These are phyloP conservation scores for Eciton burchellii DNA, from an alignment of 1,140 invertebrate genomes.

Conservation along the genomic window DNA sequence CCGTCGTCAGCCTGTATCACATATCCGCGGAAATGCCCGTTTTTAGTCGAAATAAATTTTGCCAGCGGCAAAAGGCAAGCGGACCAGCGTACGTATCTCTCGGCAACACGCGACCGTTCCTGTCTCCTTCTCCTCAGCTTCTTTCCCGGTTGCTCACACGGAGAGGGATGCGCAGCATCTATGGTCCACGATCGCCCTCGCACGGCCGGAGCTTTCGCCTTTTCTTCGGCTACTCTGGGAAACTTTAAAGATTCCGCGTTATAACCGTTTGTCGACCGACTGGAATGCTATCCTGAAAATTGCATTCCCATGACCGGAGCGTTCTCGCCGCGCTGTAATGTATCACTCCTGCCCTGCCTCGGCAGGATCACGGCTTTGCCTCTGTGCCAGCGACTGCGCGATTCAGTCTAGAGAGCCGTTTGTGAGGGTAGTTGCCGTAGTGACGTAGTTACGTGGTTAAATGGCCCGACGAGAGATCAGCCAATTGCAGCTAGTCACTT, in stretches of 20 bases:
- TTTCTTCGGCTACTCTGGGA: constrained; percentile 10
- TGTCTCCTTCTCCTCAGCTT: too few relatives aligned
- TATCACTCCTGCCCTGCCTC: constrained; percentile 10
- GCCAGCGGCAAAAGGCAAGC: not conserved
- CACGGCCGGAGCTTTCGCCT: not conserved
- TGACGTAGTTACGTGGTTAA: not conserved
- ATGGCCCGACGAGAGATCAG: too few relatives aligned
- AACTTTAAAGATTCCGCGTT: constrained; percentile 58
- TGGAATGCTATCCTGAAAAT: constrained; percentile 35
- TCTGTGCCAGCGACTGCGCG: not conserved
- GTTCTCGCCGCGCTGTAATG: constrained; percentile 31
- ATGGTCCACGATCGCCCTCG: not conserved
- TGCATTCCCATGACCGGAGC: constrained; percentile 55
- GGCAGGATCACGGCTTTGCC: not conserved
- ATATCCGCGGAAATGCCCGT: constrained; percentile 54
- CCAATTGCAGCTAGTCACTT: too few relatives aligned
- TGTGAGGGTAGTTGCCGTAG: not conserved
- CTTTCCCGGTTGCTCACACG: not conserved
- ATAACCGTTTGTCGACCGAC: constrained; percentile 1
- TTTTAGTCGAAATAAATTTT: constrained; percentile 62
- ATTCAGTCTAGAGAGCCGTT: not conserved
- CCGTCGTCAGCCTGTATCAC: constrained; percentile 45
- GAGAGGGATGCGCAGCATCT: not conserved
- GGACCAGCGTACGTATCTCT: constrained; percentile 35
- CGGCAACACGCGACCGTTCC: constrained; percentile 26